Conservation (phyloP, 2,113 vertebrate species). For the Petrocephalus zakoni region DNA sequence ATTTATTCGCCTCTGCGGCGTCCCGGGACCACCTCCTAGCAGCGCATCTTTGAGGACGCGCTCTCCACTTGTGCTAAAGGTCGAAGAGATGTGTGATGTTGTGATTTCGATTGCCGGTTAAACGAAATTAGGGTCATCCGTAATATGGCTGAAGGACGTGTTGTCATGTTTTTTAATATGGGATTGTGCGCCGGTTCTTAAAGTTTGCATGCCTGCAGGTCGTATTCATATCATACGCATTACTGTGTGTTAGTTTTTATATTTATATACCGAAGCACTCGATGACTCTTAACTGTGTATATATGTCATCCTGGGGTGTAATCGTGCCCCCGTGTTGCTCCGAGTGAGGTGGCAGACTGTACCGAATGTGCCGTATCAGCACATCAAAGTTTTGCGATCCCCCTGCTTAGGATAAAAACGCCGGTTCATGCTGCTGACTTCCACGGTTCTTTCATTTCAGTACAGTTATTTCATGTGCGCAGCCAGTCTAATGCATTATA, state of each 20-base stretch:
- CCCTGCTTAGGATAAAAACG: neutral
- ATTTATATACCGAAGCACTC: neutral
- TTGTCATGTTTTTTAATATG: neutral
- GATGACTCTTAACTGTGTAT: neutral
- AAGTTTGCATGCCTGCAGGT: neutral
- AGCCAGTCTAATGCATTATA: neutral
- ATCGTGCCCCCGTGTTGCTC: neutral
- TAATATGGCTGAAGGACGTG: neutral
- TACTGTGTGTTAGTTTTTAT: neutral
- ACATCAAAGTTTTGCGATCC: neutral
- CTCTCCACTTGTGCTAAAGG: neutral
- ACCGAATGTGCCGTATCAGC: neutral
- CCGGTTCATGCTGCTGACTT: neutral
- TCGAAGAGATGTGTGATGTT: neutral
- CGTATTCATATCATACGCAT: neutral
- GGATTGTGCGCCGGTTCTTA: neutral
- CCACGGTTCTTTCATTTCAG: neutral
- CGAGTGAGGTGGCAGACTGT: neutral
- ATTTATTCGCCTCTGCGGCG: neutral
- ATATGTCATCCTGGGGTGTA: neutral
- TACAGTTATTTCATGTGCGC: neutral
- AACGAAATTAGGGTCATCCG: neutral
- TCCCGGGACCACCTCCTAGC: neutral
- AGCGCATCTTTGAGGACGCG: neutral
- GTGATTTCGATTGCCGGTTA: neutral